A percentile compares a stretch with the other conserved stretches of the same genome.
phyloP scores from a whole-genome alignment of 2,113 vertebrate species.

The Protobothrops flavoviridis region DNA sequence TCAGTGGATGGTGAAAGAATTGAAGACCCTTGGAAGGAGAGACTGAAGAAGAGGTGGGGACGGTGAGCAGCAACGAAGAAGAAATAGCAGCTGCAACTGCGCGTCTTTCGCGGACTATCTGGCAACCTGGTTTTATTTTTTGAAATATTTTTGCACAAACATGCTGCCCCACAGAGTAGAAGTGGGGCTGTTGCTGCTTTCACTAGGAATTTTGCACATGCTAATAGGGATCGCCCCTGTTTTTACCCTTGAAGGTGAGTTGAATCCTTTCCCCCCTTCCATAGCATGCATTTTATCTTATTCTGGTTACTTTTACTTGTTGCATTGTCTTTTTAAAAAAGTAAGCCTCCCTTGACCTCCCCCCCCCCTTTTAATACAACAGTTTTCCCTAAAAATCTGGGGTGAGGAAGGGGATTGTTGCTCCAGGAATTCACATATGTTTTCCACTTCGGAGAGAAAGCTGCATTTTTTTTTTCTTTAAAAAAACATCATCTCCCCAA shows the following conservation, averaged over 20 bases:
- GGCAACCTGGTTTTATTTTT: not conserved
- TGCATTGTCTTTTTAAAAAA: not conserved
- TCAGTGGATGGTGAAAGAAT: not conserved
- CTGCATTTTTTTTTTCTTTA: not conserved
- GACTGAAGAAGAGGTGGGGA: slow-evolving; percentile 3
- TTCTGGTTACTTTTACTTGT: not conserved
- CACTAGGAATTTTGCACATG: slow-evolving; percentile 17
- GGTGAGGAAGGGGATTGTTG: not conserved
- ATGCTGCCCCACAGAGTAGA: slow-evolving; percentile 22
- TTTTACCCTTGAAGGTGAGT: slow-evolving; percentile 37
- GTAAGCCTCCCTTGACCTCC: not conserved
- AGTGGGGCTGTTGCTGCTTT: slow-evolving; percentile 2
- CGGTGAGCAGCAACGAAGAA: not conserved
- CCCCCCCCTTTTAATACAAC: too few relatives aligned
- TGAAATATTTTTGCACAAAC: not conserved
- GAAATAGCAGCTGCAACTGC: not conserved
- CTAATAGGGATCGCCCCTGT: slow-evolving; percentile 11
- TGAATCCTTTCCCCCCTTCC: not conserved
- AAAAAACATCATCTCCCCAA: not conserved
- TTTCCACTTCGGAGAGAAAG: slow-evolving; percentile 2
- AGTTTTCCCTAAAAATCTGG: not conserved
- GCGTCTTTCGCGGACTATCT: not conserved
- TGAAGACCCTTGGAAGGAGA: slow-evolving; percentile 1
- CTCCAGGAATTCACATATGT: not conserved
- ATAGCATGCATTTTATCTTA: not conserved